Evolutionary conservation across 2,888 invertebrate genomes (phyloP), one percentile per base, ranked within the genome.

Genomic region (Liopterus haemorrhoidalis): DNA sequence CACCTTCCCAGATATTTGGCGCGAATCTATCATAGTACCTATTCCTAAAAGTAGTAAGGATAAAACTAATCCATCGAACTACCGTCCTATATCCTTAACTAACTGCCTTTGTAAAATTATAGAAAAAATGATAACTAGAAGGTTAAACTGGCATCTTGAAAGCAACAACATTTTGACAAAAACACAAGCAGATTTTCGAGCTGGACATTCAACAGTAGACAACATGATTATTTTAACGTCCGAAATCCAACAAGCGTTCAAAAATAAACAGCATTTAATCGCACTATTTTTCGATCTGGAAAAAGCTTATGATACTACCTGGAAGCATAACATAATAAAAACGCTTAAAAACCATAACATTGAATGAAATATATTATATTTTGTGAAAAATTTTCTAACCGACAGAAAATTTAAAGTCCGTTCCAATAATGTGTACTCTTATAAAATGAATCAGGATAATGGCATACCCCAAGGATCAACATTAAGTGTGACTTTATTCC

Each of bases 391-490:
- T 9, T n/a, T 18, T n/a, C 19, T 37, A 32, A 5, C 2, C 4
- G n/a, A 14, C 32, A 32, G 32, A 32, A 32, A n/a, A 32, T 32
- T 32, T 32, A 15, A n/a, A 18, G 32, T 32, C 3, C 16, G 32
- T 11, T 5, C 18, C 18, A 16, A 32, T 20, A 32, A 32, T 16
- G 4, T 3, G n/a, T 16, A 32, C 18, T 32, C 32, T 9, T 9
- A 32, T 2, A 32, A 3, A 32, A 32, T 32, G 18, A 16, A 32
- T n/a, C 32, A 32, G n/a, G 18, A 16, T 3, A 32, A 32, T 18
- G 32, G n/a, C 2, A 18, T 16, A 2, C 18, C 32, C 6, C 32
- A 32, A 18, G 32, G 16, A 32, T 32, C 18, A 5, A 3, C 32
- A 8, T 20, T 32, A 16, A 15, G 32, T 11, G 18, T 32, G 2